Evolutionary conservation across 64 coral and sea anemone genomes (phyloP).

Genomic region (Stichodactyla mertensii): DNA sequence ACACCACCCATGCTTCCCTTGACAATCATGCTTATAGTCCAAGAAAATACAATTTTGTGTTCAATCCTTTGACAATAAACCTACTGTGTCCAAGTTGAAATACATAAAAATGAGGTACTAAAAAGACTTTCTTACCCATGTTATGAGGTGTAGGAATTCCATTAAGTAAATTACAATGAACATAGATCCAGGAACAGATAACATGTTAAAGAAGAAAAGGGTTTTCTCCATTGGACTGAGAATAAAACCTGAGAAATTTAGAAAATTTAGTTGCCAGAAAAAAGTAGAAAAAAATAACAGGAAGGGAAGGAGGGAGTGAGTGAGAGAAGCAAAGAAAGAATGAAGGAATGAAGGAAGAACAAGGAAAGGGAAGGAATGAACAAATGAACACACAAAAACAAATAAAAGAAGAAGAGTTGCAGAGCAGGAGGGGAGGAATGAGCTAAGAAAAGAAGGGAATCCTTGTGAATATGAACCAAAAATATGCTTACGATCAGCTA

Average conservation of each 20-base stretch:
- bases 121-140: conserved; percentile 47
- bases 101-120: neutral
- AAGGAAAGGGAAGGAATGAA: neutral
- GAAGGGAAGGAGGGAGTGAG: neutral
- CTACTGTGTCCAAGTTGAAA: no score
- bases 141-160: conserved; percentile 60
- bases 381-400: no score
- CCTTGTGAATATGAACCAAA: neutral
- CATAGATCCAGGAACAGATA: conserved; percentile 70
- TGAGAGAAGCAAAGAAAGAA: neutral
- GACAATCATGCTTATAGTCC: no score
- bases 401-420: no score
- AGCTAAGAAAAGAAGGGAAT: neutral
- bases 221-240: conserved; percentile 74
- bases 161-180: conserved; percentile 76
- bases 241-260: conserved; percentile 50
- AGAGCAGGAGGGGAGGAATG: neutral
- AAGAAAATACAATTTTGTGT: neutral
- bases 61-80: neutral
- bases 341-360: neutral
- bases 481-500: conserved; percentile 43
- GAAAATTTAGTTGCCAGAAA: neutral
- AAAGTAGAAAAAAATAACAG: neutral
- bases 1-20: no score
- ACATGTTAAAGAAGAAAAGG: conserved; percentile 62